Percentiles rank a stretch among this genome's conserved stretches.
phyloP scores from a whole-genome alignment of 2,797 vertebrate genomes.

The Labeo calbasu region DNA sequence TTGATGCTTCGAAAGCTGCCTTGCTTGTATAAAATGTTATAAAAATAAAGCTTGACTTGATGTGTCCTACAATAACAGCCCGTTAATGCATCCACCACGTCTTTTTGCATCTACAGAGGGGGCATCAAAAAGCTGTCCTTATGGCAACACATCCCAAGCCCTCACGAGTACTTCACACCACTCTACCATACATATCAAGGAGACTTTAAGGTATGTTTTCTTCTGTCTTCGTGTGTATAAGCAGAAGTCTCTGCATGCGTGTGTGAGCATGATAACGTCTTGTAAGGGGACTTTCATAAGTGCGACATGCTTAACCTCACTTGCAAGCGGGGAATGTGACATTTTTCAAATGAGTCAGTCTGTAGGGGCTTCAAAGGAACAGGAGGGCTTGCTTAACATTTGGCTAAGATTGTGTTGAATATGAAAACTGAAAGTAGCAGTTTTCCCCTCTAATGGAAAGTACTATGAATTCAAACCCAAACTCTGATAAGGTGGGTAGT shows the following conservation, averaged over 20 bases:
- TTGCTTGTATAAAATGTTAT: not conserved
- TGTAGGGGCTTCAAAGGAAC: conserved; percentile 68
- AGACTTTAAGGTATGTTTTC: conserved; percentile 77
- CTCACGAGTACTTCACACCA: conserved; percentile 74
- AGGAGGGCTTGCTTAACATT: conserved; percentile 58
- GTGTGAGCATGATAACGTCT: not conserved
- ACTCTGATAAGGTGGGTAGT: conserved; percentile 60
- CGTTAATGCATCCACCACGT: not conserved
- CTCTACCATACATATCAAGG: conserved; percentile 73
- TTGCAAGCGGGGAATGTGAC: conserved; percentile 27
- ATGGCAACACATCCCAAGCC: conserved; percentile 67
- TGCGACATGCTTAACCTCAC: conserved; percentile 10
- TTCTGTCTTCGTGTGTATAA: conserved; percentile 6
- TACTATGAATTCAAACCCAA: conserved; percentile 60
- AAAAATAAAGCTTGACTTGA: not conserved
- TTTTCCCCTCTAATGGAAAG: conserved; percentile 72
- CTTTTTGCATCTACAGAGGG: conserved; percentile 57
- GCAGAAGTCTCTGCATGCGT: not conserved
- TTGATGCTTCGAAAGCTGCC: not conserved
- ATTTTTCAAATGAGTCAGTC: conserved; percentile 66
- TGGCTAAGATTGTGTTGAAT: conserved; percentile 51
- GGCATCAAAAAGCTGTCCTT: conserved; percentile 62
- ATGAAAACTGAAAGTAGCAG: conserved; percentile 53
- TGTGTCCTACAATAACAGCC: not conserved
- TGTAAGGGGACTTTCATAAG: conserved; percentile 64